A percentile compares a stretch with the other conserved stretches of the same genome.
Evolutionary conservation across 2,113 vertebrate species (phyloP).

Genomic region (Ramphastos sulfuratus): DNA sequence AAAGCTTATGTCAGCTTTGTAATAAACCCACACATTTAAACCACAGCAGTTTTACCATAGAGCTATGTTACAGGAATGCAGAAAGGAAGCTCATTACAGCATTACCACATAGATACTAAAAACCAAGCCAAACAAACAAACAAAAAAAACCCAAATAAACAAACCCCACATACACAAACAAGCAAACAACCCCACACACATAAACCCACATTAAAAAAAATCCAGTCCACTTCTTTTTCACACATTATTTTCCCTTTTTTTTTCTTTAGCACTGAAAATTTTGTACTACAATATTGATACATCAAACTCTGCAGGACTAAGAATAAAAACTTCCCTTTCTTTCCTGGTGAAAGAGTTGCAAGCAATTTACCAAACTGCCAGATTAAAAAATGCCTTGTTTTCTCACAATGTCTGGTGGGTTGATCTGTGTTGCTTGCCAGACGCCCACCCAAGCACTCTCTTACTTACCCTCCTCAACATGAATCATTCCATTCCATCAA

Average conservation of each 20-base stretch:
- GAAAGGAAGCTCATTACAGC: background rate
- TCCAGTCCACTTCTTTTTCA: background rate
- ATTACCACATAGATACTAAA: background rate
- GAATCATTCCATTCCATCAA: too few relatives aligned
- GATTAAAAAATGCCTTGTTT: background rate
- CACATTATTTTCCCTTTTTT: background rate
- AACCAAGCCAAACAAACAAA: background rate
- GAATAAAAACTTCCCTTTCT: background rate
- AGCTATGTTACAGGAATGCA: background rate
- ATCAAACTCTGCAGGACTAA: background rate
- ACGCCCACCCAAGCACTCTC: background rate
- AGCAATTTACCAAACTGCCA: background rate
- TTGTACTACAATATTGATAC: background rate
- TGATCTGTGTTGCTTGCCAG: background rate
- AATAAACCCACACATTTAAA: background rate
- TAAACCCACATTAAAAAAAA: background rate
- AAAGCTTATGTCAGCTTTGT: background rate
- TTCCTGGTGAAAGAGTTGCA: background rate
- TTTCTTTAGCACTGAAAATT: background rate
- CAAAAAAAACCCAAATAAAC: background rate
- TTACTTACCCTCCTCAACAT: background rate
- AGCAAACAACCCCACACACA: too few relatives aligned
- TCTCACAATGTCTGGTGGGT: background rate
- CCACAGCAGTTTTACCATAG: background rate
- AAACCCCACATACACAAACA: too few relatives aligned